Evolutionary conservation across 2,113 vertebrate genomes (phyloP), one percentile per base, ranked within the genome.

Genomic region (Rhinoderma darwinii): DNA sequence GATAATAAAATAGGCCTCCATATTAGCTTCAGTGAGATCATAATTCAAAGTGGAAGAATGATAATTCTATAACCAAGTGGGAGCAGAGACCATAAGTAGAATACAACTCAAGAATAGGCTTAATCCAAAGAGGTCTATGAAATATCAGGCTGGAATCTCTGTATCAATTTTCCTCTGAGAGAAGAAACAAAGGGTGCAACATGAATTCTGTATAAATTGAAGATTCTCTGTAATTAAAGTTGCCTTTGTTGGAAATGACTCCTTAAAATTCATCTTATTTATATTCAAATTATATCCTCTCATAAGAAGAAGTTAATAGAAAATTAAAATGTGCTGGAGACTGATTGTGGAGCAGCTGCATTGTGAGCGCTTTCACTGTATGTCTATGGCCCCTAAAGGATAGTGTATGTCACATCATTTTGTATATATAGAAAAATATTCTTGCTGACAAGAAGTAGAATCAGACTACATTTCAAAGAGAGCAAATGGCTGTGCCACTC

Each of bases 291-390:
- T 39, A 61, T 37, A 81, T 61, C 35, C 51, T 56, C 30, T 32
- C 27, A 56, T 54, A 79, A 30, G 78, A 59, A 81, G 35, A 79
- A 79, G 77, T 32, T 54, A 79, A 56, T 56, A 56, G 50, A 56
- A 61, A 37, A 81, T 81, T n/a, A 39, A 81, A 81, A 81, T 81
- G 35, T 18, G 14, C 77, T 59, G 51, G 51, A 5, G 17, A 35
- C 47, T 35, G 78, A 51, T 81, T n/a, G 32, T 39, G 14, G 35
- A 81, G 22, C 51, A 81, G 54, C 32, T 61, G 78, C 35, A 61
- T 81, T 41, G 27, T 56, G 51, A 54, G 5, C 18, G 8, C 32
- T 39, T 61, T 56, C 10, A 37, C 54, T 39, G 30, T n/a, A 35
- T 47, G 30, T 39, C 51, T 80, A 22, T 3, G 22, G 25, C 27